These are phyloP conservation scores for Oikopleura dioica DNA, from an alignment of 23 tunicate genomes.

Conservation along the genomic window DNA sequence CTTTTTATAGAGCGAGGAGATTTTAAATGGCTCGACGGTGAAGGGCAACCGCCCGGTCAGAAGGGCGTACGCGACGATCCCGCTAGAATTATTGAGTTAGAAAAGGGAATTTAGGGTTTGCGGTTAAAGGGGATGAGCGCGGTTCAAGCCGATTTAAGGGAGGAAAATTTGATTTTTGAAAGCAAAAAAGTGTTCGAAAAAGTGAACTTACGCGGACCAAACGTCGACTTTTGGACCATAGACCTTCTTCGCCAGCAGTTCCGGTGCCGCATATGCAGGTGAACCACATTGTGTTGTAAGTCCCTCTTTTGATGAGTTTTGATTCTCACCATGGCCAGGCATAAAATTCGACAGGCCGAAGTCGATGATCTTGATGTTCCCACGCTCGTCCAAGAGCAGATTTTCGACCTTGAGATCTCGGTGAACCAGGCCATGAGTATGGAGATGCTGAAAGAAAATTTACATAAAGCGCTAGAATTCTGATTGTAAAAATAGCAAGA, in stretches of 20 bases:
- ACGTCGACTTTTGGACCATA: slow-evolving; percentile 99
- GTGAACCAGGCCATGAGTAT: too few relatives aligned
- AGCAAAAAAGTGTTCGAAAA: background rate
- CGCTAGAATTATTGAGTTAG: slow-evolving; percentile 22
- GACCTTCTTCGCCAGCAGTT: slow-evolving; percentile 41
- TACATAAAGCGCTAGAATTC: too few relatives aligned
- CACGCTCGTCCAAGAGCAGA: slow-evolving; percentile 46
- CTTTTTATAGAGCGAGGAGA: slow-evolving; percentile 56
- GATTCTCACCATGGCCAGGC: slow-evolving; percentile 13
- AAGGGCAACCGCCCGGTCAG: slow-evolving; percentile 87
- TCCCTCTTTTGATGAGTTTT: slow-evolving; percentile 17
- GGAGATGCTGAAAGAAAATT: too few relatives aligned
- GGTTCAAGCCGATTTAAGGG: background rate
- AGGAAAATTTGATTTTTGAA: background rate
- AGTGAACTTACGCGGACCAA: slow-evolving; percentile 84
- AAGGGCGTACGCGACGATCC: slow-evolving; percentile 76
- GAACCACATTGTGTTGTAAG: slow-evolving; percentile 77
- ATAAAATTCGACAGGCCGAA: slow-evolving; percentile 78
- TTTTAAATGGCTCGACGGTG: slow-evolving; percentile 75
- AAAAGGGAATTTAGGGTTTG: background rate
- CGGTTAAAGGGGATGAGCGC: background rate
- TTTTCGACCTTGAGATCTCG: slow-evolving; percentile 95
- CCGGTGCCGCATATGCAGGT: slow-evolving; percentile 99
- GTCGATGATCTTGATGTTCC: slow-evolving; percentile 73
- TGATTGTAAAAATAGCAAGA: too few relatives aligned